Evolutionary conservation across 2,888 invertebrate genomes (phyloP), one percentile per base, ranked within the genome.

Genomic region (Zaprionus bogoriensis): DNA sequence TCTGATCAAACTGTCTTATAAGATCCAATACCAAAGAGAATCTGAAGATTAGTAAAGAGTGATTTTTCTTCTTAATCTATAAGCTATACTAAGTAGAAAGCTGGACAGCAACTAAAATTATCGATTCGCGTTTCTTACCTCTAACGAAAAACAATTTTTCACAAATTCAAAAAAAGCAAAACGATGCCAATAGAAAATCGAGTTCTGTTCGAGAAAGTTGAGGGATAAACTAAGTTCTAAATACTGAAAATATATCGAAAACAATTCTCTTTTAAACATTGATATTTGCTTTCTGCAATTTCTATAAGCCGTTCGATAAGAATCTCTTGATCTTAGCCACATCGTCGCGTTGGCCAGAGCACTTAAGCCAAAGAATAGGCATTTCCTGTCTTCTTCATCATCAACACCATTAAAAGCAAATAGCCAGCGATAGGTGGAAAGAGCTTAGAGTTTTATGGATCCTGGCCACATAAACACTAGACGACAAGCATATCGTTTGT

Each of bases 321-420:
- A 12, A 32, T 36, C 7, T 14, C 7, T 36, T 7, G 9, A n/a
- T n/a, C 32, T 3, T 17, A n/a, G 30, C 28, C 57, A 19, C 42
- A 41, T 47, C 44, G 10, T 28, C 23, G 41, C 38, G 42, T 32
- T 22, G 44, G 19, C 36, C 17, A 14, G 32, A 50, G 73, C 69
- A 74, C 68, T 74, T 74, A 71, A 59, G 45, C 58, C 20, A 27
- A 46, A 57, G 82, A 70, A 76, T 73, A 42, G 81, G 69, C 22
- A 71, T 82, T 85, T 82, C 79, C 79, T 74, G 76, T 14, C 58
- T 54, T 54, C 59, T 57, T 48, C 60, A 74, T 68, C 75, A 80
- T 72, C 74, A 74, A 67, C 59, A 68, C 77, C 51, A 72, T 72
- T 69, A 72, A 72, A 59, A 30, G 36, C 20, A 66, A 50, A 54